These are phyloP conservation scores for Ophioninae sp. DNA, from an alignment of 2,888 invertebrate genomes.

Conservation along the genomic window DNA sequence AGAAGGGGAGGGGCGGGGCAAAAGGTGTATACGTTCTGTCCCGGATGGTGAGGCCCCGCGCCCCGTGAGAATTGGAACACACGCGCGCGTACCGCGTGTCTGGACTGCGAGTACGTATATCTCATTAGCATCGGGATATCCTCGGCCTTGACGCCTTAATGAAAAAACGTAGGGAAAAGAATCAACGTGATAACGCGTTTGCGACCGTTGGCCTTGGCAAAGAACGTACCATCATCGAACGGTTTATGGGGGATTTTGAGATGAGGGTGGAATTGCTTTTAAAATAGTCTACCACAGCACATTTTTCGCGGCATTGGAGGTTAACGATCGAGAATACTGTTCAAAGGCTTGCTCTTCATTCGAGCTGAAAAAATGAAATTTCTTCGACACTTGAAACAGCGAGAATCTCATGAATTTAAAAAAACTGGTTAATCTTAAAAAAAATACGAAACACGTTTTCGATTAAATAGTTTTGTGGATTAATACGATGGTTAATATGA, in stretches of 20 bases:
- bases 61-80: conserved; percentile 60
- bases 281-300: neutral
- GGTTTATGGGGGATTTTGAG: neutral
- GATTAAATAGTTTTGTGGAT: too few relatives aligned
- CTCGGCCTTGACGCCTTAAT: conserved; percentile 49
- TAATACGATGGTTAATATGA: too few relatives aligned
- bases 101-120: conserved; percentile 1
- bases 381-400: too few relatives aligned
- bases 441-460: too few relatives aligned
- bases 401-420: too few relatives aligned
- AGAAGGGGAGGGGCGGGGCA: too few relatives aligned
- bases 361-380: too few relatives aligned
- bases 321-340: neutral
- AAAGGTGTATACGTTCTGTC: conserved; percentile 34
- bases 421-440: too few relatives aligned
- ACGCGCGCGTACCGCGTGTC: conserved; percentile 24
- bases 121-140: conserved; percentile 50
- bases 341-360: too few relatives aligned
- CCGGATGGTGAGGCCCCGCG: conserved; percentile 31
- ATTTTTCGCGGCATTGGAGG: conserved; percentile 7
- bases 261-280: neutral
- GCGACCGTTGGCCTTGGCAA: conserved; percentile 20
- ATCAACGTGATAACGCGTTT: neutral
- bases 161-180: conserved; percentile 5
- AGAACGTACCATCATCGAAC: conserved; percentile 12